Percentiles rank a stretch among this genome's conserved stretches.
Evolutionary conservation across 23 tunicate species (phyloP).

Genomic region (Trididemnum nubilum): DNA sequence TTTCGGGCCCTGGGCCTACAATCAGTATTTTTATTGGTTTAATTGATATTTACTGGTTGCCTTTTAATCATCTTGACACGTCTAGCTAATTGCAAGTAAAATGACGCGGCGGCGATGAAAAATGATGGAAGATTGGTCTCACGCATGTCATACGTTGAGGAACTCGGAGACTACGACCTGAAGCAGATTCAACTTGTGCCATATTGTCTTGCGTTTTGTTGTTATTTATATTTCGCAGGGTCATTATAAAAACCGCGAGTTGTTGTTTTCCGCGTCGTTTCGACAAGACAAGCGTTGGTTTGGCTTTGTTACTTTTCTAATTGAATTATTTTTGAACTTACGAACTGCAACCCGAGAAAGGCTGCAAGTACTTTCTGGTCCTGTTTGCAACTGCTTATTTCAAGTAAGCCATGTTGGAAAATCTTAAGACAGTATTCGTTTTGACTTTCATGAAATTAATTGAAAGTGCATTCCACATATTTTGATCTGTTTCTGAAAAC

Average conservation of each 20-base stretch:
- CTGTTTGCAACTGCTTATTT: constrained; percentile 42
- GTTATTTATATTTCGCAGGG: constrained; percentile 36
- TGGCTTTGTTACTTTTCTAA: constrained; percentile 56
- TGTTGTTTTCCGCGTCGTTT: constrained; percentile 32
- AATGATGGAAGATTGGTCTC: too few species aligned
- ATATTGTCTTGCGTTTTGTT: too few species aligned
- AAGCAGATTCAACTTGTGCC: too few species aligned
- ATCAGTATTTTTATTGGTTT: neutral
- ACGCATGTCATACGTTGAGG: too few species aligned
- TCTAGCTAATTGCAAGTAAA: neutral
- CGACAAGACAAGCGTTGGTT: constrained; percentile 51
- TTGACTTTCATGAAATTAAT: neutral
- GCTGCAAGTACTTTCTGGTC: constrained; percentile 34
- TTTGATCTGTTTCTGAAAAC: neutral
- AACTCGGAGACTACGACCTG: too few species aligned
- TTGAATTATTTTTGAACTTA: constrained; percentile 49
- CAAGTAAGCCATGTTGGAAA: constrained; percentile 34
- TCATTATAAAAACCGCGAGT: constrained; percentile 54
- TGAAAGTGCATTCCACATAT: neutral
- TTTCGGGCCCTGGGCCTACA: too few species aligned
- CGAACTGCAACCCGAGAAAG: constrained; percentile 25
- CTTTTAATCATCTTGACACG: neutral
- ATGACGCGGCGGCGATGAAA: too few species aligned
- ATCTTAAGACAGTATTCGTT: neutral
- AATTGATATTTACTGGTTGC: neutral